Percentiles rank a stretch among this genome's conserved stretches.
These are phyloP conservation scores for Aproaerema taeniolella DNA, from an alignment of 2,888 invertebrate species.

Conservation along the genomic window DNA sequence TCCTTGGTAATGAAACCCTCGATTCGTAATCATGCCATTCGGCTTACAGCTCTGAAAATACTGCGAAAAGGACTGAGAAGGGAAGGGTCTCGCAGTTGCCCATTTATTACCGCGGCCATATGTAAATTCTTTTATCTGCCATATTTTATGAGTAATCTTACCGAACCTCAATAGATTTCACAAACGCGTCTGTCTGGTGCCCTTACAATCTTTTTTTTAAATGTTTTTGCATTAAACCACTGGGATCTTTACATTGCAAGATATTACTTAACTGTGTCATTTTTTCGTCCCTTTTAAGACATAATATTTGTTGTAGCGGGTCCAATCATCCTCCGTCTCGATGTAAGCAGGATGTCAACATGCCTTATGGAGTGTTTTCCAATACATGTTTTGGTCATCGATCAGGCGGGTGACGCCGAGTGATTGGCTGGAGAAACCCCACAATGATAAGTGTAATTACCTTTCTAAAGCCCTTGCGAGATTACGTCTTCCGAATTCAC, in stretches of 20 bases:
- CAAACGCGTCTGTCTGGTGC: constrained; percentile 6
- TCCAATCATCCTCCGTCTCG: background rate
- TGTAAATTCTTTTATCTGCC: constrained; percentile 15
- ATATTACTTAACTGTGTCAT: too few species aligned
- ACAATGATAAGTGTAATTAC: constrained; percentile 12
- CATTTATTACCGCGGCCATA: constrained; percentile 8
- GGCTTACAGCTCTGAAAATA: constrained; percentile 1
- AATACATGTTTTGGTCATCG: constrained; percentile 5
- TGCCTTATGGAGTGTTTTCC: constrained; percentile 1
- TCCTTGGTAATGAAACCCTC: constrained; percentile 3
- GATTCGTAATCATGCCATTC: constrained; percentile 5
- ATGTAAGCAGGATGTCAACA: background rate
- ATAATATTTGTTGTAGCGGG: background rate
- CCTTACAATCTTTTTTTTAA: constrained; percentile 2
- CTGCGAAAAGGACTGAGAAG: background rate
- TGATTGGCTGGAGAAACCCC: constrained; percentile 6
- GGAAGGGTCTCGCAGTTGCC: constrained; percentile 4
- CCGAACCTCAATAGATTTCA: constrained; percentile 12
- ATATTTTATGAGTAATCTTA: constrained; percentile 16
- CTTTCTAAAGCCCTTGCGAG: background rate
- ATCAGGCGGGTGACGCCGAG: constrained; percentile 3
- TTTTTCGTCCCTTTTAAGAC: constrained; percentile 7
- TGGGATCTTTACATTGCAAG: too few species aligned
- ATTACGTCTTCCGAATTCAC: constrained; percentile 1
- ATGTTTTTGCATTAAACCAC: too few species aligned